Conservation (phyloP, 2,797 vertebrate genomes). For the Pangasius macronema region DNA sequence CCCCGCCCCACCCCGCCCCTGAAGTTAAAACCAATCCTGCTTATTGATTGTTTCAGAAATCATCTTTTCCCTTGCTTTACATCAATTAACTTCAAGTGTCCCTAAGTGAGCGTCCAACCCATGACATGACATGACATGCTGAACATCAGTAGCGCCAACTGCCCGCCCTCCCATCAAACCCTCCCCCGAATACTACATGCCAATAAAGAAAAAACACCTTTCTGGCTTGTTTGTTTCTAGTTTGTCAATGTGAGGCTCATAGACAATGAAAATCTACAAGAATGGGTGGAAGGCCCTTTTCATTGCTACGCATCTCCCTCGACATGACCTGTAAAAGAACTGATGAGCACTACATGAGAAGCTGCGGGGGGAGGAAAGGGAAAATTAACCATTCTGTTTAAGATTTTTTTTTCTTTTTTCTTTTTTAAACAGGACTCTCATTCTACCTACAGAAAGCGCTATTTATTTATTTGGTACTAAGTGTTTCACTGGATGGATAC, state of each 20-base stretch:
- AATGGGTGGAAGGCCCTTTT: conserved; percentile 36
- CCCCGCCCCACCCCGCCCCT: background rate
- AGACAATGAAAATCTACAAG: conserved; percentile 52
- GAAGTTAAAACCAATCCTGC: conserved; percentile 47
- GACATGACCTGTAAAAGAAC: conserved; percentile 70
- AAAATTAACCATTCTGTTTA: conserved; percentile 73
- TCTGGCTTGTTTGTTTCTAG: conserved; percentile 48
- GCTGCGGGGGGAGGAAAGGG: conserved; percentile 53
- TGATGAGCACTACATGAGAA: conserved; percentile 67
- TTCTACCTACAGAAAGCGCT: conserved; percentile 85
- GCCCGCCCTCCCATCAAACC: conserved; percentile 40
- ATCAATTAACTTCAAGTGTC: conserved; percentile 53
- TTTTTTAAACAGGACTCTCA: conserved; percentile 77
- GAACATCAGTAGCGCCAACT: conserved; percentile 35
- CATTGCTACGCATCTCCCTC: conserved; percentile 73
- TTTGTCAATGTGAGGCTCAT: conserved; percentile 56
- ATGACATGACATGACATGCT: conserved; percentile 52
- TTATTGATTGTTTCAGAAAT: conserved; percentile 25
- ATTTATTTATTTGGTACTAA: conserved; percentile 92
- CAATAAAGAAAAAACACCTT: conserved; percentile 15
- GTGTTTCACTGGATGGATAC: conserved; percentile 90
- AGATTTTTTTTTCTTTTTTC: conserved; percentile 76
- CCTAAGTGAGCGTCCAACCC: conserved; percentile 55
- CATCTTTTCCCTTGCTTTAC: conserved; percentile 44
- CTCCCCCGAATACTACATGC: conserved; percentile 35